These are phyloP conservation scores for Spodoptera littoralis DNA, from an alignment of 2,888 invertebrate species.

Conservation along the genomic window DNA sequence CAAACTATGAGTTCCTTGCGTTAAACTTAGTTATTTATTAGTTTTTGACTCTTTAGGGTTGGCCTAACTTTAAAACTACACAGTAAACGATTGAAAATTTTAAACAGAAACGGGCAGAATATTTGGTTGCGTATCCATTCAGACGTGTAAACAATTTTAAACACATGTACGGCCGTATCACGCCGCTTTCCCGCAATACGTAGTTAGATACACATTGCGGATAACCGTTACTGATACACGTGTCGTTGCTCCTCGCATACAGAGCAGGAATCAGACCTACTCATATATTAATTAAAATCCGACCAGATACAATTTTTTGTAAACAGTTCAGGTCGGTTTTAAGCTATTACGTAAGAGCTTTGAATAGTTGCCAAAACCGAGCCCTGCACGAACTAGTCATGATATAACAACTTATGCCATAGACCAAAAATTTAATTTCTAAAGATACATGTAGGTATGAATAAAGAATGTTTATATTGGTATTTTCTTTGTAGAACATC, in stretches of 20 bases:
- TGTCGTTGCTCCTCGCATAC: slow-evolving; percentile 18
- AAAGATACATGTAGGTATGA: slow-evolving; percentile 15
- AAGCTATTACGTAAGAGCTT: slow-evolving; percentile 29
- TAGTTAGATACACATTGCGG: slow-evolving; percentile 33
- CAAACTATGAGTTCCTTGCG: slow-evolving; percentile 42
- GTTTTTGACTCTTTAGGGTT: slow-evolving; percentile 37
- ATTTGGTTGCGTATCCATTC: slow-evolving; percentile 5
- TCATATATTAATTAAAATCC: slow-evolving; percentile 16
- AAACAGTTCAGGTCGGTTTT: slow-evolving; percentile 5
- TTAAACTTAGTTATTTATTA: slow-evolving; percentile 33
- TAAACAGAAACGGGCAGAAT: neutral
- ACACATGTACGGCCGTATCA: slow-evolving; percentile 19
- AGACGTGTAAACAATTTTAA: slow-evolving; percentile 13
- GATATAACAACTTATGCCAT: slow-evolving; percentile 18
- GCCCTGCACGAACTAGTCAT: slow-evolving; percentile 11
- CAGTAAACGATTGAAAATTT: neutral
- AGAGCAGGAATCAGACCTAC: slow-evolving; percentile 2
- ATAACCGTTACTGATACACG: slow-evolving; percentile 19
- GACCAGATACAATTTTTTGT: slow-evolving; percentile 6
- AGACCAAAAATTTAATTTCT: slow-evolving; percentile 23
- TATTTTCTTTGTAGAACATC: slow-evolving; percentile 8
- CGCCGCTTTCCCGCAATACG: slow-evolving; percentile 19
- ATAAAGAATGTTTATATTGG: slow-evolving; percentile 26
- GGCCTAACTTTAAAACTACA: neutral
- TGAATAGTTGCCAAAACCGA: slow-evolving; percentile 32